Evolutionary conservation across 2,113 vertebrate genomes (phyloP).

Genomic region (Hirundichthys speculiger): DNA sequence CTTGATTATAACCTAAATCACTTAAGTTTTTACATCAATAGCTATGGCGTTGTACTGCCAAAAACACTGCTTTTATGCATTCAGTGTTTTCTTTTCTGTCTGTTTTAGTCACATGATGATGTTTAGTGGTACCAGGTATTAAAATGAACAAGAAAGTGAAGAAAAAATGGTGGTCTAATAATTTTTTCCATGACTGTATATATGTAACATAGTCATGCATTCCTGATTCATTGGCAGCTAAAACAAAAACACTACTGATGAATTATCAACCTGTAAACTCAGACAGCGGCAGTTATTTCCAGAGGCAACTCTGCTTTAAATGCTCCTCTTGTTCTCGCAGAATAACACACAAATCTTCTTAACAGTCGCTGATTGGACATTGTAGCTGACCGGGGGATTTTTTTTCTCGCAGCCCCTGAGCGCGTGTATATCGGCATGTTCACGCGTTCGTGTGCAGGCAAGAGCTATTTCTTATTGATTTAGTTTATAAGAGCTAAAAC

Average conservation of each 20-base stretch:
- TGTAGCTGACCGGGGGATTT: slow-evolving; percentile 56
- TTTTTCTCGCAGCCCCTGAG: slow-evolving; percentile 16
- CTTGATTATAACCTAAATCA: no score
- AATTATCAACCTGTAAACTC: slow-evolving; percentile 47
- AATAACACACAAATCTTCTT: slow-evolving; percentile 28
- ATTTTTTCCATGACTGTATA: no score
- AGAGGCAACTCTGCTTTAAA: slow-evolving; percentile 51
- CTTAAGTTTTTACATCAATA: no score
- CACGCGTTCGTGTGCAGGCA: slow-evolving; percentile 24
- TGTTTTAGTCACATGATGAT: no score
- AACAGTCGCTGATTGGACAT: slow-evolving; percentile 57
- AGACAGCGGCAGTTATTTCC: slow-evolving; percentile 45
- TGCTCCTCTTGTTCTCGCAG: slow-evolving; percentile 27
- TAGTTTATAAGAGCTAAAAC: slow-evolving; percentile 46
- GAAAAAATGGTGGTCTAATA: no score
- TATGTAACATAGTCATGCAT: background rate
- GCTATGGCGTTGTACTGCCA: no score
- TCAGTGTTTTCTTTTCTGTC: no score
- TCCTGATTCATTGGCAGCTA: slow-evolving; percentile 6
- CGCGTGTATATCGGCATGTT: slow-evolving; percentile 18
- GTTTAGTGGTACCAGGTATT: no score
- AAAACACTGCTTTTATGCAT: no score
- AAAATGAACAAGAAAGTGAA: no score
- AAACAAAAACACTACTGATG: slow-evolving; percentile 54
- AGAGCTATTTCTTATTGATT: slow-evolving; percentile 59